phyloP scores from a whole-genome alignment of 2,113 vertebrate species.

The Kobus ellipsiprymnus region DNA sequence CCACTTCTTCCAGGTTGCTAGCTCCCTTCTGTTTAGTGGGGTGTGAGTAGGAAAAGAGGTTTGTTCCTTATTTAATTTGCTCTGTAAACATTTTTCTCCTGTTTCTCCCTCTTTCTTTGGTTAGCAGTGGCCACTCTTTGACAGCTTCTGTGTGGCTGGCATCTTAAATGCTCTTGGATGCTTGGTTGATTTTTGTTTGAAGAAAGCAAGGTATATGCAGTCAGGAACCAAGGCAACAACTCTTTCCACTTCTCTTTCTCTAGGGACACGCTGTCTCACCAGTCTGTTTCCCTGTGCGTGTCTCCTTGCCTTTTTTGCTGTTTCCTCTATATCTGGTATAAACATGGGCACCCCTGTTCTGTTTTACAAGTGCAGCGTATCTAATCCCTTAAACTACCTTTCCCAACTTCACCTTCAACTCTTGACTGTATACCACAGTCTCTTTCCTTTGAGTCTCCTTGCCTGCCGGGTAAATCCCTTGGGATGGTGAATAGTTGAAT shows the following conservation, averaged over 20 bases:
- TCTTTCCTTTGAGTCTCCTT: not conserved
- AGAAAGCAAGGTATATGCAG: not conserved
- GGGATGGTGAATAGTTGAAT: not conserved
- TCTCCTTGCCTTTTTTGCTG: not conserved
- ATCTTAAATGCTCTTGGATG: not conserved
- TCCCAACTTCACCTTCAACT: not conserved
- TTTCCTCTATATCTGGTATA: not conserved
- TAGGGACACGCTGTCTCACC: not conserved
- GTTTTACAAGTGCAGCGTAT: not conserved
- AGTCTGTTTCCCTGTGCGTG: not conserved
- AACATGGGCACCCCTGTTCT: not conserved
- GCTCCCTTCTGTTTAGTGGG: not conserved
- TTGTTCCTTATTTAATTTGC: not conserved
- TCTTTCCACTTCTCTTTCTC: not conserved
- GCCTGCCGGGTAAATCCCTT: not conserved
- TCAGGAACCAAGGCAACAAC: not conserved
- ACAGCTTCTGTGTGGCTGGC: not conserved
- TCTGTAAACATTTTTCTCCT: not conserved
- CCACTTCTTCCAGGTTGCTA: not conserved
- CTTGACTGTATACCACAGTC: not conserved
- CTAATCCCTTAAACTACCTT: not conserved
- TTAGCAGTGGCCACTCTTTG: not conserved
- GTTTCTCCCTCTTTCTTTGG: not conserved
- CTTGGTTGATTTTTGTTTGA: not conserved
- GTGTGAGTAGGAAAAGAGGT: not conserved